Evolutionary conservation across 2,888 invertebrate species (phyloP).

Genomic region (Heliothis peltigera): DNA sequence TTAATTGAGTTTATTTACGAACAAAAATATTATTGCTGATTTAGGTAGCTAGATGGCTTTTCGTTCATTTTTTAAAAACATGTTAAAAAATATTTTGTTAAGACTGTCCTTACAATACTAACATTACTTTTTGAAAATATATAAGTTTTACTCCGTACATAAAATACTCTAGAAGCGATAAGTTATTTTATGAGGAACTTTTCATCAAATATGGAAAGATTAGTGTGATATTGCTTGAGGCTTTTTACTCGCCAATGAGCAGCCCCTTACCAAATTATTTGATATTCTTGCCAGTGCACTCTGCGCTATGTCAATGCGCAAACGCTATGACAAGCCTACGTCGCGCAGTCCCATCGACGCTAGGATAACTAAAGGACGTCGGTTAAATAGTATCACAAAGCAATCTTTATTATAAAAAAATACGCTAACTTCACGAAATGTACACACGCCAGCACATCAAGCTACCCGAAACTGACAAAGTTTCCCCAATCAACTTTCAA

Average conservation of each 20-base stretch:
- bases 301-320: too few relatives aligned
- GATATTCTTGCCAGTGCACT: slow-evolving; percentile 22
- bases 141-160: slow-evolving; percentile 16
- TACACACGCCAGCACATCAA: too few relatives aligned
- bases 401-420: too few relatives aligned
- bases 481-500: too few relatives aligned
- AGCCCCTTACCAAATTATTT: slow-evolving; percentile 26
- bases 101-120: slow-evolving; percentile 13
- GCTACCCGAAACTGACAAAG: too few relatives aligned
- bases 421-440: too few relatives aligned
- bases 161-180: slow-evolving; percentile 22
- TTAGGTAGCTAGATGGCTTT: slow-evolving; percentile 53
- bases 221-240: slow-evolving; percentile 34
- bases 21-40: slow-evolving; percentile 19
- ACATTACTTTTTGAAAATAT: background rate
- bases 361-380: too few relatives aligned
- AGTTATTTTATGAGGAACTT: slow-evolving; percentile 17
- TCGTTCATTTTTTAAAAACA: slow-evolving; percentile 3
- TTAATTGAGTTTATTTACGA: slow-evolving; percentile 9
- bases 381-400: too few relatives aligned
- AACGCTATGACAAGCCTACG: too few relatives aligned
- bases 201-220: slow-evolving; percentile 26
- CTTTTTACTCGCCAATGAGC: slow-evolving; percentile 43
- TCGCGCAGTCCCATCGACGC: too few relatives aligned
- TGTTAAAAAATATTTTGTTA: slow-evolving; percentile 17